These are phyloP conservation scores for Erannis defoliaria DNA, from an alignment of 2,888 invertebrate species.

Conservation along the genomic window DNA sequence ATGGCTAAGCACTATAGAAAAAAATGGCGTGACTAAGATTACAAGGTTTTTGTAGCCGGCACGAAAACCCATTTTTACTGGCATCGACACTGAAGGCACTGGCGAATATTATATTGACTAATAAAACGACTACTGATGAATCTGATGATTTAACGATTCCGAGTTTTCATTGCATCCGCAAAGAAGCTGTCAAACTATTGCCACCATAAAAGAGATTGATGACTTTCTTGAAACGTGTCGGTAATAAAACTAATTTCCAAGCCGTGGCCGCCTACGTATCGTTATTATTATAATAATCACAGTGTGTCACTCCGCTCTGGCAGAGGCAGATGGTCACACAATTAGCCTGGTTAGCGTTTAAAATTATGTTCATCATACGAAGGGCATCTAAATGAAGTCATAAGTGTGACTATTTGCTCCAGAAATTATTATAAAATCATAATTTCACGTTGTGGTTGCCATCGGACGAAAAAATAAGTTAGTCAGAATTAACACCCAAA, in stretches of 20 bases:
- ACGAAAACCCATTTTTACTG: no score
- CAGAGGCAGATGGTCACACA: slow-evolving; percentile 23
- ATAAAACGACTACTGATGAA: slow-evolving; percentile 1
- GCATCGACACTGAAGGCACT: no score
- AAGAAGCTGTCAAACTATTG: slow-evolving; percentile 13
- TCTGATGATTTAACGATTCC: slow-evolving; percentile 7
- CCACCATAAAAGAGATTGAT: slow-evolving; percentile 29
- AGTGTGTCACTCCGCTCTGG: slow-evolving; percentile 24
- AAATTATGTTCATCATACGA: slow-evolving; percentile 27
- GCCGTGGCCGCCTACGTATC: slow-evolving; percentile 19
- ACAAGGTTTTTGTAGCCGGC: no score
- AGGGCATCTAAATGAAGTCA: slow-evolving; percentile 32
- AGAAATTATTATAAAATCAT: neutral
- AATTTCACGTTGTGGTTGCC: no score
- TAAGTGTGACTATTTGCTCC: neutral
- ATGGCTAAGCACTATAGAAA: no score
- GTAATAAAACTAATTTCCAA: slow-evolving; percentile 31
- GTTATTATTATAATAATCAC: slow-evolving; percentile 22
- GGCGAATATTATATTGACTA: slow-evolving; percentile 2
- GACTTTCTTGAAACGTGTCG: slow-evolving; percentile 26
- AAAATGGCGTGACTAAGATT: no score
- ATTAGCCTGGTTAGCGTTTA: slow-evolving; percentile 31
- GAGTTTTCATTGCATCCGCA: slow-evolving; percentile 12
- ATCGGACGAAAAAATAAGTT: no score
- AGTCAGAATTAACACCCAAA: no score